Base-by-base conservation (phyloP, 2,113 vertebrate species). In the Smithornis capensis region DNA sequence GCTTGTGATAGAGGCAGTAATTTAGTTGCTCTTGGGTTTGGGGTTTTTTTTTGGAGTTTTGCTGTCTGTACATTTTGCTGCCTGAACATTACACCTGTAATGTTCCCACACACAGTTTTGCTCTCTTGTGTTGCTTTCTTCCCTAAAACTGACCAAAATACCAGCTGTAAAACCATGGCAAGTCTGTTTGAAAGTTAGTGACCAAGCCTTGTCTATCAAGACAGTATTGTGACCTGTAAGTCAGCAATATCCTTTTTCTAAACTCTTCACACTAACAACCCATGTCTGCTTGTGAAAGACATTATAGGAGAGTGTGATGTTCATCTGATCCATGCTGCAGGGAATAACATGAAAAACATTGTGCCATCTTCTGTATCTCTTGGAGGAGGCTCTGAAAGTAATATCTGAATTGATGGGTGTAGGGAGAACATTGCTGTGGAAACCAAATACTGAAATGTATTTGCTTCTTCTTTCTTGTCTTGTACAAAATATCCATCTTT, bases 21-120 rank as follows among this genome's bases (percentile, higher is more conserved):
- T 60, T 57, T 81, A 56, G 33, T 73, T 87, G 28, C 33, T 73
- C 2, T 23, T 24, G n/a, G 9, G 0, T 0, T 1, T 33, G 35
- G 35, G 23, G 44, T 45, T 83, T 37, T 19, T 19, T 33, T 27
- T 11, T 38, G n/a, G n/a, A n/a, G n/a, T 84, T 70, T 79, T 59
- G 6, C 42, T 71, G 24, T 11, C 76, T 3, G n/a, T n/a, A n/a
- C n/a, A n/a, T 84, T 70, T 79, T 59, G 6, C 42, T 71, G 24
- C 13, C 76, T 3, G n/a, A n/a, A n/a, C n/a, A n/a, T n/a, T n/a
- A n/a, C 13, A 3, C 4, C 27, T 40, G 7, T 64, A 52, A 91
- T 52, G 28, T 81, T 62, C 10, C 2, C 4, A 7, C 2, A 4
- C 4, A 8, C 5, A 19, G 9, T 74, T 73, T 87, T 80, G 11